Evolutionary conservation across 2,888 invertebrate genomes (phyloP), one percentile per base, ranked within the genome.

Genomic region (Folsomia candida): DNA sequence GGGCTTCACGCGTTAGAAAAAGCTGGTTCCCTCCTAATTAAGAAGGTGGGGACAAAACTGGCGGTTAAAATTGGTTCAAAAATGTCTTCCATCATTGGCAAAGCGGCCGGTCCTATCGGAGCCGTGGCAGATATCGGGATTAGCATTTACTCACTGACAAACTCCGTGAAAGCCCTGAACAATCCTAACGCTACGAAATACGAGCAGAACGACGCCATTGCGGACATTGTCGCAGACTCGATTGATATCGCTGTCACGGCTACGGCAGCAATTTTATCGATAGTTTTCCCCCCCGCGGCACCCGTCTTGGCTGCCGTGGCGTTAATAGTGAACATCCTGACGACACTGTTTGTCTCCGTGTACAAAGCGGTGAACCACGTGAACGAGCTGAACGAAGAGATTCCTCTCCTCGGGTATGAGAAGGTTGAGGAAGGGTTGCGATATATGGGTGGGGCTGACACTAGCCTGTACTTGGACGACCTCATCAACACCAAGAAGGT

Each of bases 241-340:
- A 25, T 76, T 11, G 68, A 69, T 29, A 74, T 76, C 37, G 54
- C 62, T 1, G 65, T 63, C 1, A 58, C 63, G 1, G 68, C 51
- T 2, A 29, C 60, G 1, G 67, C 58, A 2, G 28, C 58, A 4
- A 65, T 51, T 1, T 14, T 62, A 3, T 68, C 73, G 1, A 3
- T 71, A 4, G 67, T 27, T 1, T 72, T 72, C 63, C 73, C 75
- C 24, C 70, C 69, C 1, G 27, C 29, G 1, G 75, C 73, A 1
- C 75, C 75, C 0, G 67, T 68, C 11, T 70, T 60, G 2, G 14
- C 65, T 18, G 14, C 72, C 1, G 54, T 68, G 4, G 59, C 62
- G 18, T 14, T 74, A 1, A n/a, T 72, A 1, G 54, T 20, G 14
- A 29, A 24, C 2, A 14, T 68, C 0, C 63, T 60, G 2, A 60